These are phyloP conservation scores for Onychomys leucogaster DNA, from an alignment of 2,797 vertebrate genomes.

Conservation along the genomic window DNA sequence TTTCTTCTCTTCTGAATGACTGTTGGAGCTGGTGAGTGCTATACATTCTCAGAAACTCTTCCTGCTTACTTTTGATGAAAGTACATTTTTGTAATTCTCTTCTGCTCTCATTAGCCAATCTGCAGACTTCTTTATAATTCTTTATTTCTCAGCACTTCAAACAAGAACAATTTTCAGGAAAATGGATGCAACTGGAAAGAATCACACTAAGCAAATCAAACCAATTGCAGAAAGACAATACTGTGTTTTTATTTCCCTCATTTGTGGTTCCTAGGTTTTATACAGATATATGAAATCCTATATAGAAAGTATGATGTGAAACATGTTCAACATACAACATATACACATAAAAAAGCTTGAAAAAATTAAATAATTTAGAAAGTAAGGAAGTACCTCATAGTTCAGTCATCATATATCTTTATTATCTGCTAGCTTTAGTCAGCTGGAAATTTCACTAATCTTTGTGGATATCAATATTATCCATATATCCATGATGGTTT, in stretches of 20 bases:
- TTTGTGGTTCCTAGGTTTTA: not conserved
- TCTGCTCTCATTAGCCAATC: not conserved
- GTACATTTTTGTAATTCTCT: not conserved
- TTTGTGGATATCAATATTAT: not conserved
- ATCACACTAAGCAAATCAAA: not conserved
- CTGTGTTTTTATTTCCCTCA: not conserved
- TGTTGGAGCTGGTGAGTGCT: not conserved
- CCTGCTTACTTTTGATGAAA: not conserved
- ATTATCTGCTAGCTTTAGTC: not conserved
- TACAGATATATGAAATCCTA: not conserved
- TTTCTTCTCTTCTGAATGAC: not conserved
- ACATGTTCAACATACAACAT: not conserved
- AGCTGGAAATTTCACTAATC: not conserved
- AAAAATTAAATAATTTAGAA: not conserved
- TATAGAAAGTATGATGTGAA: not conserved
- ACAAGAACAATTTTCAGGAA: not conserved
- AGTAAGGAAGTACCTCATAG: not conserved
- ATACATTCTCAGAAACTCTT: not conserved
- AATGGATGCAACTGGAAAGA: not conserved
- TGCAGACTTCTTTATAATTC: not conserved
- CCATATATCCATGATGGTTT: not conserved
- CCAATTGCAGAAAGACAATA: not conserved
- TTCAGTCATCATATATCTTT: not conserved
- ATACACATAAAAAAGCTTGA: not conserved
- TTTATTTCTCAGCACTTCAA: not conserved